Base-by-base conservation (phyloP, 2,888 invertebrate genomes). In the Ectemnius cavifrons region DNA sequence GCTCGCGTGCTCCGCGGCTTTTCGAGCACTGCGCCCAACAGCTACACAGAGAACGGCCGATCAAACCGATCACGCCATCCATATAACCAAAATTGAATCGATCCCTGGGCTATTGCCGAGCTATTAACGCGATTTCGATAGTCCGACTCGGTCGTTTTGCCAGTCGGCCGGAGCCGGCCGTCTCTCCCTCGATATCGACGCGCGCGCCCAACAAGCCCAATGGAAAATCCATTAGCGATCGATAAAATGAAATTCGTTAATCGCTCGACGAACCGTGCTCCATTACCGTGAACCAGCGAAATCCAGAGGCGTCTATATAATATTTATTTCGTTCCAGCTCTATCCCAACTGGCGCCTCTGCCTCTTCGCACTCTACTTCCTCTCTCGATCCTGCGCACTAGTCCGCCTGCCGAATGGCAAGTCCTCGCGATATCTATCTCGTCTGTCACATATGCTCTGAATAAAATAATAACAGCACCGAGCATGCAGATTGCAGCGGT, bases 111-210 rank as follows among this genome's bases (percentile, higher is more conserved):
- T 73, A 76, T 67, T 67, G 67, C 20, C 67, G 37, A 37, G 18
- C 67, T 28, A 62, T 76, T 57, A 71, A 74, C 59, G 37, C 49
- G 62, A 69, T 69, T 64, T 64, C 69, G 49, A 69, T 69, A 63
- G 49, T 63, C 63, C 49, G 49, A 49, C 49, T 63, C 23, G 49
- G 23, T n/a, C 63, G 63, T 63, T 63, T 63, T 49, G 23, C 46
- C 27, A 37, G 37, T 37, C 52, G 52, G 52, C 52, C 52, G 37
- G 37, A 37, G 37, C 37, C 8, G 37, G 8, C 37, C 23, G 23
- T 23, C 23, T 23, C 23, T 23, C 3, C 37, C 37, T 16, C 16
- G 37, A 60, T 60, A 37, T 5, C 45, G 37, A 18, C 46, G 37
- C 37, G 20, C 65, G 59, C 37, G 58, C 8, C 18, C 56, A 46